Base-by-base conservation (phyloP, 2,113 vertebrate genomes). In the Sterna hirundo region DNA sequence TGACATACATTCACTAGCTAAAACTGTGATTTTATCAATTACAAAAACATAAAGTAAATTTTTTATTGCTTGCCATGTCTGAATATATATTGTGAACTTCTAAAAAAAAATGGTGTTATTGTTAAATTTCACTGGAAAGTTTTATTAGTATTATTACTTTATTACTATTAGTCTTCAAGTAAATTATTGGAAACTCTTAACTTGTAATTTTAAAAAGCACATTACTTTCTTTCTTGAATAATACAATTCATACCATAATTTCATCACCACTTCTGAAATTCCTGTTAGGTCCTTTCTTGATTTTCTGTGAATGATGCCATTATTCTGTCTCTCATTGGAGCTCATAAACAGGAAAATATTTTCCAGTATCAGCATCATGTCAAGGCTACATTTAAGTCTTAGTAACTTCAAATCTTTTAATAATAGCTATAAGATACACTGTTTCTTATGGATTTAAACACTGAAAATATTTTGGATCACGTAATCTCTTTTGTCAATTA, bases 331-430 rank as follows among this genome's bases (percentile, higher is more conserved):
- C 40, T 80, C 23, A 17, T 46, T 92, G 44, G 57, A 96, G 23
- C 78, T 97, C 54, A 60, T 80, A 95, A 96, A 80, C 75, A 93
- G 87, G 94, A 96, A 94, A 75, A 87, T 72, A 71, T 64, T 85
- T 95, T 87, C 70, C 78, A 90, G 76, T 87, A 94, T 95, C 61
- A 82, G 34, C n/a, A 62, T 90, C 51, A 10, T 89, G 29, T 79
- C 58, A 79, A 76, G 30, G 30, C 87, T 94, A 17, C 94, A 65
- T 91, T 89, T 87, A 93, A 94, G 44, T 71, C 69, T 66, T 84
- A 47, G 72, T 82, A 2, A 78, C 65, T 93, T 93, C 29, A 75
- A 87, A 79, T 84, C 38, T 57, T 55, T 6, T 46, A 38, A 14
- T 79, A 79, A 65, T 60, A 55, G 69, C 47, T 46, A 4, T 71